These are phyloP conservation scores for Capitulum mitella DNA, from an alignment of 2,888 invertebrate genomes.

Conservation along the genomic window DNA sequence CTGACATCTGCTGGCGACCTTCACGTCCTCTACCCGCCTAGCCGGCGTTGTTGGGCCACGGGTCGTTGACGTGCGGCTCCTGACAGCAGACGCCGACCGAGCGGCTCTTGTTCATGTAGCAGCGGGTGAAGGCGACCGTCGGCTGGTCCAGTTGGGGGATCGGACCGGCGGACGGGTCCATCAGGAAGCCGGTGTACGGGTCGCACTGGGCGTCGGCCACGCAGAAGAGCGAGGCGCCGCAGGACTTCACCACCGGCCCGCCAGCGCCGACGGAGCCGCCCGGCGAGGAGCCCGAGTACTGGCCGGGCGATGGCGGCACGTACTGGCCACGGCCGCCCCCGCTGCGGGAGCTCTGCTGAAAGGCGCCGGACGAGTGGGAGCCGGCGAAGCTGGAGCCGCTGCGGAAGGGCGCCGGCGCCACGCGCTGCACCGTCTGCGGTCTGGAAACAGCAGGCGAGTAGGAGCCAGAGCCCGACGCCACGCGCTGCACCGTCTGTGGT, in stretches of 20 bases:
- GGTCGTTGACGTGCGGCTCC: conserved; percentile 24
- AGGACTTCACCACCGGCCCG: neutral
- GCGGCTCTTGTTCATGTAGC: neutral
- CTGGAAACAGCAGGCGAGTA: neutral
- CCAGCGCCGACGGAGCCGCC: neutral
- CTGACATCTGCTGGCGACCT: too few species aligned
- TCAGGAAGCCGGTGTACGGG: conserved; percentile 19
- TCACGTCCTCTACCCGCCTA: neutral
- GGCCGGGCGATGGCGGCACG: too few species aligned
- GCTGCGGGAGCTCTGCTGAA: neutral
- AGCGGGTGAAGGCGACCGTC: conserved; percentile 2
- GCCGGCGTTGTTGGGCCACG: conserved; percentile 1
- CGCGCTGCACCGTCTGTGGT: too few species aligned
- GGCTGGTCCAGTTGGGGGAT: conserved; percentile 21
- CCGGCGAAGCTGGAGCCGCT: neutral
- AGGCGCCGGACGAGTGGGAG: neutral
- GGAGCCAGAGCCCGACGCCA: neutral
- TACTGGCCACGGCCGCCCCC: neutral
- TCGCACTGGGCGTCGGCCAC: neutral
- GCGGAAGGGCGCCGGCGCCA: neutral
- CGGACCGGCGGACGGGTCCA: neutral
- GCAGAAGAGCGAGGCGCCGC: conserved; percentile 7
- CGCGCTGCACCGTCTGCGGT: too few species aligned
- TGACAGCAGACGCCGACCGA: conserved; percentile 12
- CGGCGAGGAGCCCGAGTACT: neutral